Base-by-base conservation (phyloP, 2,888 invertebrate genomes). In the Ennomos quercinarius region DNA sequence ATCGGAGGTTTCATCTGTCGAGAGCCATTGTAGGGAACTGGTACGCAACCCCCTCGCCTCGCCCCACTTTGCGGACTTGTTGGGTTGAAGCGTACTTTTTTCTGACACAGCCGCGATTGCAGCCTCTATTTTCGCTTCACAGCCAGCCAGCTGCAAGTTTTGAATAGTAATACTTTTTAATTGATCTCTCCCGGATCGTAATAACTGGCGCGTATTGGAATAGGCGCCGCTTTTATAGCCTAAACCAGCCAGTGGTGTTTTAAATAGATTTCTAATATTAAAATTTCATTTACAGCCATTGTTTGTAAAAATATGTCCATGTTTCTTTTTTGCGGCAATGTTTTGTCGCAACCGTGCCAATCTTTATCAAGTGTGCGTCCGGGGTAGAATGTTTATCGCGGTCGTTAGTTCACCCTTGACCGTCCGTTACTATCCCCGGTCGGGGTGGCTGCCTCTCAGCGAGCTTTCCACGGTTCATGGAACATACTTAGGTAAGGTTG, bases 1-100 rank as follows among this genome's bases (percentile, higher is more conserved):
- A 70, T 71, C 74, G 70, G 69, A 67, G 70, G 64, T 72, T 65
- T 70, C 72, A 72, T 68, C 66, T 66, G 56, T 67, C 62, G 68
- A 73, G 73, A 57, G 67, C 70, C 61, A 74, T 80, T 78, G 77
- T 78, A 70, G 65, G 62, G 67, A 80, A 78, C 80, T 79, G 76
- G 77, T 78, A 76, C 76, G 74, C 74, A 76, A 76, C 78, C 66
- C 70, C 64, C 63, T 57, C 48, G 48, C 34, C 39, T 39, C 67
- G 63, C 57, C 63, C 60, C 60, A 62, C 66, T 80, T 80, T 73
- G 76, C 43, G 13, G 35, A 13, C 50, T 44, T 49, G 49, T 48
- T 51, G 49, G 39, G 41, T 76, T 73, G 66, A 73, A 62, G 67
- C 61, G 68, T 68, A 66, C 67, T 74, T 70, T 70, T 68, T 69